A percentile compares a stretch with the other conserved stretches of the same genome.
Conservation (phyloP, 2,888 invertebrate genomes). For the Amphipoea lucens region DNA sequence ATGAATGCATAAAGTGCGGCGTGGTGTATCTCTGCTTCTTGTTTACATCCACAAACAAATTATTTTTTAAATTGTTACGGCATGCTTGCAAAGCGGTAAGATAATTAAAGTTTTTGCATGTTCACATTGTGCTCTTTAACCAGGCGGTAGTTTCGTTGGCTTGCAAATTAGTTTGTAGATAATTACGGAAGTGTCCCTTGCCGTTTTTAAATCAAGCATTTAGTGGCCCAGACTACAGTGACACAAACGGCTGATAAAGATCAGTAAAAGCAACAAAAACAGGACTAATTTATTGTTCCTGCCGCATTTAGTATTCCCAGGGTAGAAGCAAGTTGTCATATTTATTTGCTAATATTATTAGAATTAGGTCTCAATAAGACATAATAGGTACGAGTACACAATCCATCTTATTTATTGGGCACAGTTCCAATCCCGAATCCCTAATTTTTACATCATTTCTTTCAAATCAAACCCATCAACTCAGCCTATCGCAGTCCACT, state of each 20-base stretch:
- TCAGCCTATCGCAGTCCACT: too few species aligned
- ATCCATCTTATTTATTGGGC: conserved; percentile 1
- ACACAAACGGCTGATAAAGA: conserved; percentile 16
- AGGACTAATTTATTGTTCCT: not conserved
- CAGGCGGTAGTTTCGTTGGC: conserved; percentile 19
- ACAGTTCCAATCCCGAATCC: not conserved
- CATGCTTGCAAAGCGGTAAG: conserved; percentile 41
- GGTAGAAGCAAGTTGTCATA: conserved; percentile 1
- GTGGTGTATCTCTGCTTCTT: conserved; percentile 47
- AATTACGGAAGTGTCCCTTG: conserved; percentile 5
- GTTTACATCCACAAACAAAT: conserved; percentile 51
- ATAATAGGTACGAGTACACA: not conserved
- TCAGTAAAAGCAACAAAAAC: not conserved
- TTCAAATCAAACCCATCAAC: not conserved
- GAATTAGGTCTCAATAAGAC: conserved; percentile 7
- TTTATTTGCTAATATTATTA: conserved; percentile 26
- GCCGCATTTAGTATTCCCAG: conserved; percentile 15
- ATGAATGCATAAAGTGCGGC: conserved; percentile 63
- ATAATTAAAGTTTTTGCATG: conserved; percentile 50
- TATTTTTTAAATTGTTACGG: conserved; percentile 47
- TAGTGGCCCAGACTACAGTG: not conserved
- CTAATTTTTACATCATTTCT: not conserved
- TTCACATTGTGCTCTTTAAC: conserved; percentile 15
- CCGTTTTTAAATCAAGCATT: conserved; percentile 22
- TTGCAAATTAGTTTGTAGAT: conserved; percentile 25